Evolutionary conservation across 2,113 vertebrate species (phyloP), one percentile per base, ranked within the genome.

Genomic region (Athene cunicularia): DNA sequence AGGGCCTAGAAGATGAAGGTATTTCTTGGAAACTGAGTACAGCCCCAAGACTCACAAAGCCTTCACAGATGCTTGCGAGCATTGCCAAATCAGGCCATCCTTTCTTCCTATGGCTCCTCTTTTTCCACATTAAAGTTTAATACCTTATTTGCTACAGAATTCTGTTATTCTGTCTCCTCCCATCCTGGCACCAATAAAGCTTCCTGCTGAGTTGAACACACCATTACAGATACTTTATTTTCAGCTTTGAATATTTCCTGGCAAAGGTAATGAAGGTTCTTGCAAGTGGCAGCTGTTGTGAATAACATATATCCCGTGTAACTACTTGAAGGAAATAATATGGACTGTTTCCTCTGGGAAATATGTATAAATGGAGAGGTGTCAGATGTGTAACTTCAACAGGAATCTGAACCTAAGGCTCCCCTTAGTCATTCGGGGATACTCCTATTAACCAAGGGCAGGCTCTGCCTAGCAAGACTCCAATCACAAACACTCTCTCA

Each of bases 171-270:
- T 72, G 49, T 56, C 76, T 93, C n/a, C 33, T 89, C 93, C n/a
- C 27, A 16, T 50, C 47, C 52, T 95, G 94, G 82, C 72, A 94
- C 28, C 86, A 77, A 14, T 28, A 50, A 63, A 90, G 71, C 41
- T 80, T 93, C 82, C 82, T 68, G 81, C 82, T 30, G 82, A 89
- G 80, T 21, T 84, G 83, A 88, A 91, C 80, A 92, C 53, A 86
- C 35, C 4, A 1, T 76, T 79, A 58, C 37, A 75, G 35, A 71
- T 87, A 83, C 39, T 64, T 87, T 74, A 47, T 90, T 83, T 94
- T 71, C 92, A 59, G 55, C 59, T 91, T 60, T 72, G 45, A 89
- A 37, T 86, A 66, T 85, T 80, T 94, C 81, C 89, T 91, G 84
- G 89, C 74, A 87, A 62, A 96, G 35, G 63, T 80, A 90, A 11